phyloP scores from a whole-genome alignment of 2,888 invertebrate species.

The Scaptomyza tumidula region DNA sequence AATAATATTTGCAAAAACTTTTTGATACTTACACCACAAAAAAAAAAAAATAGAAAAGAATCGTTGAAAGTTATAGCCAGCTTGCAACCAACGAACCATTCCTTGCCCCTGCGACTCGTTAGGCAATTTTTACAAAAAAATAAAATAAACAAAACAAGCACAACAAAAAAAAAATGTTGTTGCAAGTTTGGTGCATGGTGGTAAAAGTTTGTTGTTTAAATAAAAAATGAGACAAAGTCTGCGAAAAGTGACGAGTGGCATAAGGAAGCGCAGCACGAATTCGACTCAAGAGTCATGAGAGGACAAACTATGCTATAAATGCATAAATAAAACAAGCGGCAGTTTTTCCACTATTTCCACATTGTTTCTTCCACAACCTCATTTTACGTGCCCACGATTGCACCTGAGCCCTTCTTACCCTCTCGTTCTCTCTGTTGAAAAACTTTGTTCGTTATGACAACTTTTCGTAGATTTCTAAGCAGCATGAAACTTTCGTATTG shows the following conservation, averaged over 20 bases:
- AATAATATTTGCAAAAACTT: slow-evolving; percentile 63
- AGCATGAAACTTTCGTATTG: slow-evolving; percentile 37
- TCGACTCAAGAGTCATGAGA: slow-evolving; percentile 55
- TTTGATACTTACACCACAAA: slow-evolving; percentile 45
- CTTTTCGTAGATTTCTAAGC: slow-evolving; percentile 55
- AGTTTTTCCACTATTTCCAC: slow-evolving; percentile 72
- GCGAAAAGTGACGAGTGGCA: slow-evolving; percentile 62
- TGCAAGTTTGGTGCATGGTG: slow-evolving; percentile 55
- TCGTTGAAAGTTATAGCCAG: slow-evolving; percentile 51
- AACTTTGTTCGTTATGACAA: slow-evolving; percentile 64
- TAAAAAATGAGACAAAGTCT: slow-evolving; percentile 73
- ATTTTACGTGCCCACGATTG: slow-evolving; percentile 66
- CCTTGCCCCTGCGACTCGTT: slow-evolving; percentile 39
- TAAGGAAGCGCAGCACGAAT: slow-evolving; percentile 49
- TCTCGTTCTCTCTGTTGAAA: not conserved
- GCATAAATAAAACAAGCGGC: slow-evolving; percentile 68
- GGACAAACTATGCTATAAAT: slow-evolving; percentile 49
- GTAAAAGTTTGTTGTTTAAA: slow-evolving; percentile 65
- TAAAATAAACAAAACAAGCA: slow-evolving; percentile 1
- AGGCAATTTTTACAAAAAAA: slow-evolving; percentile 51
- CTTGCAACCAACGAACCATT: slow-evolving; percentile 29
- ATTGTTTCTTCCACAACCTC: slow-evolving; percentile 53
- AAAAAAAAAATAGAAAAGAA: slow-evolving; percentile 10
- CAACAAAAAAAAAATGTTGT: slow-evolving; percentile 14
- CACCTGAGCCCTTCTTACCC: slow-evolving; percentile 40